A percentile compares a stretch with the other conserved stretches of the same genome.
These are phyloP conservation scores for Tauraco hartlaubi DNA, from an alignment of 2,797 vertebrate genomes.

Conservation along the genomic window DNA sequence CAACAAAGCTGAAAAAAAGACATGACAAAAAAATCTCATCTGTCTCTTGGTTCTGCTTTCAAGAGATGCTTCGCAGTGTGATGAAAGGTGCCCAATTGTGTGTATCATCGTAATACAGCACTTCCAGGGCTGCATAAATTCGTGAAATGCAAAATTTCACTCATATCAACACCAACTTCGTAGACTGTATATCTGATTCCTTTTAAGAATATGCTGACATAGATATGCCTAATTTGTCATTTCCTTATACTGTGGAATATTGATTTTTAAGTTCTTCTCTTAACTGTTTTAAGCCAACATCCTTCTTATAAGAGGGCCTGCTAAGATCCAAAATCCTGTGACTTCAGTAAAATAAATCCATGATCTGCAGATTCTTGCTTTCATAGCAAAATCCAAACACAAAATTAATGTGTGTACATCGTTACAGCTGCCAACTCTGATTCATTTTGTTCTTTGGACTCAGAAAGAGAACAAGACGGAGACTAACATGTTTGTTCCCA, in stretches of 20 bases:
- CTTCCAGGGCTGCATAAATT: constrained; percentile 13
- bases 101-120: not conserved
- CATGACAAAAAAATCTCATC: constrained; percentile 27
- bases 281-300: not conserved
- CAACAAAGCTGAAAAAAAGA: constrained; percentile 44
- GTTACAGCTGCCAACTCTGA: constrained; percentile 33
- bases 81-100: constrained; percentile 72
- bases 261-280: constrained; percentile 35
- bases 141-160: constrained; percentile 38
- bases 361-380: constrained; percentile 3
- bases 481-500: constrained; percentile 15
- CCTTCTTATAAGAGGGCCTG: not conserved
- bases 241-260: not conserved
- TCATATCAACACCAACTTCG: constrained; percentile 37
- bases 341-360: not conserved
- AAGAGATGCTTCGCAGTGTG: constrained; percentile 54
- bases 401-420: constrained; percentile 17
- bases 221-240: constrained; percentile 30
- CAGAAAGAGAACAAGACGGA: constrained; percentile 12
- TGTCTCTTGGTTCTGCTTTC: constrained; percentile 22
- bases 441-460: constrained; percentile 42
- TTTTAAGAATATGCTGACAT: constrained; percentile 47
- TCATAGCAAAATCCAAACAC: constrained; percentile 37
- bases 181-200: constrained; percentile 5
- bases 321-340: not conserved